Base-by-base conservation (phyloP, 2,888 invertebrate genomes). In the Aspidiotus destructor region DNA sequence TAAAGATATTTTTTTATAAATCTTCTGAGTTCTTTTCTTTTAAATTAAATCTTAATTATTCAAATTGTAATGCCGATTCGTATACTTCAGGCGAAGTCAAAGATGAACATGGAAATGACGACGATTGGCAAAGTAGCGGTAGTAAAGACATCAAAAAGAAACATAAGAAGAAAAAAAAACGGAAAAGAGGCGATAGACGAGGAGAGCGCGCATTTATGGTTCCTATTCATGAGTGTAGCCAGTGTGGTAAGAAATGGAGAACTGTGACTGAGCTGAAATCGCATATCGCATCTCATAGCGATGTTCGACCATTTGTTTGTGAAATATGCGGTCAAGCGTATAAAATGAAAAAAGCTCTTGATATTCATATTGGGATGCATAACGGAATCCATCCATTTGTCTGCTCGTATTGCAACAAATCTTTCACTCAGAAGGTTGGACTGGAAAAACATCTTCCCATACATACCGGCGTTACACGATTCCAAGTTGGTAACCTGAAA, bases 371-470 rank as follows among this genome's bases (percentile, higher is more conserved):
- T 42, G 71, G 72, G 40, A 72, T 72, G 71, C 72, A 72, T 28
- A 72, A 72, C 40, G 72, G 72, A 11, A 72, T 72, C 55, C 72
- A 72, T 70, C 72, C 72, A 44, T 72, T 72, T 42, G 71, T 72
- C 40, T 72, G 72, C 57, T 67, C 67, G 17, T 71, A 70, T 40
- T 72, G 72, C 41, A 72, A 72, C 68, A 72, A 72, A 55, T 72
- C 72, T 41, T 72, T 72, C 44, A 72, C 72, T 5, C 72, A 72
- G 62, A 71, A 72, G 70, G 71, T 72, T 11, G 72, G 72, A 3
- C 41, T 72, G 15, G 71, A 72, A 67, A 72, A 72, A 67, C 72
- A 72, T 61, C 68, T 72, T 54, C 72, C 72, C 1, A 72, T 72
- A 54, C 72, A 72, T 62, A 72, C 72, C 44, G 72, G 72, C 9